Evolutionary conservation across 2,888 invertebrate species (phyloP).

Genomic region (Ecliptopera silaceata): DNA sequence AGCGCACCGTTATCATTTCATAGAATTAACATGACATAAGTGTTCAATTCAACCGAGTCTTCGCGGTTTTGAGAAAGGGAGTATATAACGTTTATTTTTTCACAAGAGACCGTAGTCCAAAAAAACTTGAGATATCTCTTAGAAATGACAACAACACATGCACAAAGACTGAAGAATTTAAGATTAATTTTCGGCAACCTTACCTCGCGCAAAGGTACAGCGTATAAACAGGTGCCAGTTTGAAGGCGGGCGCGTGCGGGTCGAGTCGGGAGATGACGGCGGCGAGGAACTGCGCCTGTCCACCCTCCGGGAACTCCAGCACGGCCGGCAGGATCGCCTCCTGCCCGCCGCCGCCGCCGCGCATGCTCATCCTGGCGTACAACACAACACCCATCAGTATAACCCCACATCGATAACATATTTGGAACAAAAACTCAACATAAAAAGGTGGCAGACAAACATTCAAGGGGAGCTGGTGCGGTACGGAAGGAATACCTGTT

Average conservation of each 20-base stretch:
- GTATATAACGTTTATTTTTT: too few relatives aligned
- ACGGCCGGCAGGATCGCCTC: conserved; percentile 97
- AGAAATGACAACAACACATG: too few relatives aligned
- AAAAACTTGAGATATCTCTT: too few relatives aligned
- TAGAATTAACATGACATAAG: too few relatives aligned
- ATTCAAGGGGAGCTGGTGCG: background rate
- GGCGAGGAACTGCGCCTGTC: conserved; percentile 95
- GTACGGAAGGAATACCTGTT: conserved; percentile 84
- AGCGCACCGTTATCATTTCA: too few relatives aligned
- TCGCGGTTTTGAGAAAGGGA: too few relatives aligned
- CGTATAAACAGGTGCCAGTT: conserved; percentile 98
- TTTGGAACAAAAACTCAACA: background rate
- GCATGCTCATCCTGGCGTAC: conserved; percentile 51
- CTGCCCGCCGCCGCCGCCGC: conserved; percentile 85
- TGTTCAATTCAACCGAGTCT: too few relatives aligned
- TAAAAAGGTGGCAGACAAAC: background rate
- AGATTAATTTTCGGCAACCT: conserved; percentile 27
- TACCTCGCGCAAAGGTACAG: conserved; percentile 95
- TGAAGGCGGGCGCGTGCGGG: conserved; percentile 95
- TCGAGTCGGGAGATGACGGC: conserved; percentile 94
- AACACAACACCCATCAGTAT: background rate
- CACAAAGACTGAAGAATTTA: too few relatives aligned
- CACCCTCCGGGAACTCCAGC: conserved; percentile 96
- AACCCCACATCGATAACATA: background rate
- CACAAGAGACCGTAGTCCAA: too few relatives aligned